Base-by-base conservation (phyloP, 2,888 invertebrate genomes). In the Platypus cylindrus region DNA sequence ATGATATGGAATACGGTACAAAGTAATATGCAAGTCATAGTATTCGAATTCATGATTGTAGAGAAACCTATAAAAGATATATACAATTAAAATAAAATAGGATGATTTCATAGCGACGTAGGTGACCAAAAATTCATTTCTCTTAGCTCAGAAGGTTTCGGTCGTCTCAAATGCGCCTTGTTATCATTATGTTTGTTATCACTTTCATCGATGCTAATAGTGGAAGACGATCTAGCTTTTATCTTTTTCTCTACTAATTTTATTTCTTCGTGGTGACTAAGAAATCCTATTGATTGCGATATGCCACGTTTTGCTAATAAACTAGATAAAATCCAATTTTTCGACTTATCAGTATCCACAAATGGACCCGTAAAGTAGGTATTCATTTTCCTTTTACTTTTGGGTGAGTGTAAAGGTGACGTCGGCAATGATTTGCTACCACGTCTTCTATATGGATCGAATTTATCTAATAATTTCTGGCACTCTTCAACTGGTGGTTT, bases 101-200 rank as follows among this genome's bases (percentile, higher is more conserved):
- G n/a, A n/a, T n/a, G n/a, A n/a, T n/a, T n/a, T n/a, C n/a, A n/a
- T n/a, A n/a, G n/a, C n/a, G 83, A 83, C 5, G 83, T 83, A 0
- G 84, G 84, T 4, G 83, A 80, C 81, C 81, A 83, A 63, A 83
- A 84, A 59, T 84, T 84, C 76, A 84, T 78, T 60, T 84, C 84
- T 28, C 83, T 62, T 9, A 83, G 62, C 53, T 83, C 81, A 0
- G 81, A 76, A 1, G 78, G 76, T 53, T 71, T 73, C 1, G 75
- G 68, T 47, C 66, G 66, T 48, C 68, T 64, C 12, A 59, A 51
- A 23, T 53, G 49, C 3, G 42, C 43, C 31, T 48, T 48, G 7
- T 41, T 40, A n/a, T 57, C 48, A 25, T 57, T 60, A 4, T 41
- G 40, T 50, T 55, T 48, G 50, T 64, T 54, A 7, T 26, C 51